Base-by-base conservation (phyloP, 2,113 vertebrate genomes). In the Rhineura floridana region DNA sequence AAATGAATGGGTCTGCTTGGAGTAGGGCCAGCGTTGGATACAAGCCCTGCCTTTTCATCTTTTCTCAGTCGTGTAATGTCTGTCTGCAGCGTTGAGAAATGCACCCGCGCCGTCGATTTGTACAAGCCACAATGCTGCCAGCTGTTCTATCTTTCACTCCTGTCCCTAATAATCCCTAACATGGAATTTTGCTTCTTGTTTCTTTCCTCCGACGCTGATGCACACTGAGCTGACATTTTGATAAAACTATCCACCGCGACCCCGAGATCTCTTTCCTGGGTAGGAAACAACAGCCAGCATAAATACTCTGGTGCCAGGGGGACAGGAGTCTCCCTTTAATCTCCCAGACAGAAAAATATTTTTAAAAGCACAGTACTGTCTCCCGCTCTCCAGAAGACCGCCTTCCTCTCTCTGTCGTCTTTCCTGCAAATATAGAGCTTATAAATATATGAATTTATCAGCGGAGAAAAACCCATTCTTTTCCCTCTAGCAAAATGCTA, bases 401-500 rank as follows among this genome's bases (percentile, higher is more conserved):
- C 89, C 91, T 82, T 87, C 91, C 72, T 76, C 44, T 89, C 92
- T 90, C 95, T 95, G n/a, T 88, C 69, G 63, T 39, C 21, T 36
- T 50, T 93, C 91, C 93, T 85, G 91, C 94, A 93, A 95, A 93
- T 89, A 89, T 88, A 84, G 93, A 94, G 94, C 94, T 96, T 94
- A 96, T 96, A 95, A 95, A 96, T 96, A 96, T 95, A 96, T 95
- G 96, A 96, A 96, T 96, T 88, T 95, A 96, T 94, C 19, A 76
- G 90, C 90, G 23, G 93, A 94, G 94, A 95, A 95, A n/a, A 96
- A 96, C 94, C 93, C 93, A 93, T 93, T 95, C 95, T 96, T 94
- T 95, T 94, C 95, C 96, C 95, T 96, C 94, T 92, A 95, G 95
- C 95, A 93, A 96, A 95, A 96, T 95, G 95, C 96, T 96, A 96